Percentiles rank a stretch among this genome's conserved stretches.
phyloP scores from a whole-genome alignment of 1,140 invertebrate species.

The Cherax destructor region DNA sequence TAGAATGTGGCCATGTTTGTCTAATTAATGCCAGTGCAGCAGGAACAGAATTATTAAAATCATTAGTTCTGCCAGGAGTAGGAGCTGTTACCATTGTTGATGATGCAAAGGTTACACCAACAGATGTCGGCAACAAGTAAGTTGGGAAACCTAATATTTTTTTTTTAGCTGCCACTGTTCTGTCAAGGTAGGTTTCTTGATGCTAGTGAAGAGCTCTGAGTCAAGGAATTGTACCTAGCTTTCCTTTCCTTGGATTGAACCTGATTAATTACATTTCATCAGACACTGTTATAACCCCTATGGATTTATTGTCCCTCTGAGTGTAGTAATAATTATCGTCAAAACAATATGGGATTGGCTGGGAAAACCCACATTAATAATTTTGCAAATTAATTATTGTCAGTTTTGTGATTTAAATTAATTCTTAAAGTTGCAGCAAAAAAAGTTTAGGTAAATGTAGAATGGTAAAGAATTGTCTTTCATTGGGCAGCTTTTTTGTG shows the following conservation, averaged over 20 bases:
- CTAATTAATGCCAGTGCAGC: constrained; percentile 95
- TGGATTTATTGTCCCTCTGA: too few species aligned
- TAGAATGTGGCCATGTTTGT: constrained; percentile 94
- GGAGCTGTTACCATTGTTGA: constrained; percentile 98
- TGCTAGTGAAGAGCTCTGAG: too few species aligned
- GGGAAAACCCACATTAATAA: too few species aligned
- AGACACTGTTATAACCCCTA: too few species aligned
- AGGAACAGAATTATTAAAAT: constrained; percentile 96
- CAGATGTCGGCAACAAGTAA: constrained; percentile 95
- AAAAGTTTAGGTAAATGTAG: neutral
- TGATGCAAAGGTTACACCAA: constrained; percentile 87
- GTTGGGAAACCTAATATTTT: neutral
- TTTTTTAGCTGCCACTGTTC: neutral
- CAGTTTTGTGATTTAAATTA: neutral
- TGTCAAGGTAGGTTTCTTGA: too few species aligned
- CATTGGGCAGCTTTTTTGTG: constrained; percentile 87
- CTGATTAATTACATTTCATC: too few species aligned
- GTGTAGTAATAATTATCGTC: too few species aligned
- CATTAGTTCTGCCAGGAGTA: constrained; percentile 94
- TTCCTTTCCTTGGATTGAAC: too few species aligned
- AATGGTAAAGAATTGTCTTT: constrained; percentile 41
- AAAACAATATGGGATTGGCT: too few species aligned
- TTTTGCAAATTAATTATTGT: too few species aligned
- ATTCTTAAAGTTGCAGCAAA: neutral
- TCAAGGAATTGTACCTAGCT: too few species aligned